Percentiles rank a stretch among this genome's conserved stretches.
Evolutionary conservation across 2,797 vertebrate genomes (phyloP).

Genomic region (Pangasius macronema): DNA sequence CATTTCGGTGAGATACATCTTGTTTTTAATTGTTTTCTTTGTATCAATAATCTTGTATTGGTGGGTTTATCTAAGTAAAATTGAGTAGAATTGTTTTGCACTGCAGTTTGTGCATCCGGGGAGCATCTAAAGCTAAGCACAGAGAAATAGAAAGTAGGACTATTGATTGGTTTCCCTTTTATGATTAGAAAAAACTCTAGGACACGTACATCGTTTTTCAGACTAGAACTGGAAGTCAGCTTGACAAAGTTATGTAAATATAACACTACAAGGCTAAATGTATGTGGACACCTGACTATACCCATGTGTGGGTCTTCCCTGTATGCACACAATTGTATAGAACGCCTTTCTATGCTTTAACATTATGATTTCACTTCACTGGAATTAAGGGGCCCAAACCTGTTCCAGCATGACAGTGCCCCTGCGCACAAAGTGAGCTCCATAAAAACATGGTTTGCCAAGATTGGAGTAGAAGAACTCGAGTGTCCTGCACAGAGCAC

Average conservation of each 20-base stretch:
- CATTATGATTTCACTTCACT: background rate
- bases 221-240: background rate
- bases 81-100: background rate
- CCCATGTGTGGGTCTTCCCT: background rate
- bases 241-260: background rate
- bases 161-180: too few relatives aligned
- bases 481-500: too few relatives aligned
- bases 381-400: background rate
- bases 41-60: background rate
- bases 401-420: background rate
- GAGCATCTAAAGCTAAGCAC: background rate
- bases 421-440: background rate
- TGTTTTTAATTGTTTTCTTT: background rate
- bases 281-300: background rate
- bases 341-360: background rate
- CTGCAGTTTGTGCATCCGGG: background rate
- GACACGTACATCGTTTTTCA: too few relatives aligned
- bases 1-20: background rate
- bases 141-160: too few relatives aligned
- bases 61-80: background rate
- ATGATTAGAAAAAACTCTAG: too few relatives aligned
- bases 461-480: too few relatives aligned
- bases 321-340: background rate
- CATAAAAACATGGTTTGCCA: background rate
- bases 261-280: background rate